Conservation (phyloP, 1,140 invertebrate genomes). For the Drosophila nikananu region DNA sequence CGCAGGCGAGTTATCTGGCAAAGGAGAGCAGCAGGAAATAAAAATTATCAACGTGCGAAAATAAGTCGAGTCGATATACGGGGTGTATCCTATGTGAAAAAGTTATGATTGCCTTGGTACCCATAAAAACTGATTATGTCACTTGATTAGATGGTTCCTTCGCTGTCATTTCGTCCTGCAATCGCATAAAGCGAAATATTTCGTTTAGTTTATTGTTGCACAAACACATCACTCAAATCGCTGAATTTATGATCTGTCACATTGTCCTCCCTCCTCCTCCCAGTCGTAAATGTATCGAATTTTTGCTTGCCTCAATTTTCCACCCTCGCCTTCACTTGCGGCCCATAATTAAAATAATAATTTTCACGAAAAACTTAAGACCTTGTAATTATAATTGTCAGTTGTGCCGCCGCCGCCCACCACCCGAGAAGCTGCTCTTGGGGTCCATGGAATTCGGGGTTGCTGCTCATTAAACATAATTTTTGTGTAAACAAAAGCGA, state of each 20-base stretch:
- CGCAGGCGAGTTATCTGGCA: constrained; percentile 23
- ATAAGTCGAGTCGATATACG: constrained; percentile 53
- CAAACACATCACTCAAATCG: constrained; percentile 64
- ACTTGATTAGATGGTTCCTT: constrained; percentile 73
- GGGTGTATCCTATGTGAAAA: constrained; percentile 25
- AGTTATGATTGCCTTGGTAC: constrained; percentile 69
- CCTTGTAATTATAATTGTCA: constrained; percentile 83
- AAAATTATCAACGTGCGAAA: constrained; percentile 81
- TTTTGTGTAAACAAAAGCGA: constrained; percentile 81
- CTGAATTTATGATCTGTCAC: constrained; percentile 72
- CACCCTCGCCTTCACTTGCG: constrained; percentile 27
- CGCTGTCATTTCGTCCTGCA: constrained; percentile 29
- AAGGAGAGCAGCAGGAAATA: constrained; percentile 56
- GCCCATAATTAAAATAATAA: constrained; percentile 81
- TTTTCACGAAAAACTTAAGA: constrained; percentile 82
- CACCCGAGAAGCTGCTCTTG: constrained; percentile 39
- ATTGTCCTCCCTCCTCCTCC: background rate
- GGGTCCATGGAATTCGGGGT: constrained; percentile 24
- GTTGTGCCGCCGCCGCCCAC: constrained; percentile 66
- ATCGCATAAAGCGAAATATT: constrained; percentile 49
- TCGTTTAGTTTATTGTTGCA: constrained; percentile 51
- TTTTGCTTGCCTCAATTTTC: constrained; percentile 18
- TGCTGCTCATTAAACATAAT: constrained; percentile 81
- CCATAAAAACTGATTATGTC: constrained; percentile 76
- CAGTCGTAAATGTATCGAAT: constrained; percentile 66